Conservation (phyloP, 2,888 invertebrate genomes). For the Ennomos erosarius region DNA sequence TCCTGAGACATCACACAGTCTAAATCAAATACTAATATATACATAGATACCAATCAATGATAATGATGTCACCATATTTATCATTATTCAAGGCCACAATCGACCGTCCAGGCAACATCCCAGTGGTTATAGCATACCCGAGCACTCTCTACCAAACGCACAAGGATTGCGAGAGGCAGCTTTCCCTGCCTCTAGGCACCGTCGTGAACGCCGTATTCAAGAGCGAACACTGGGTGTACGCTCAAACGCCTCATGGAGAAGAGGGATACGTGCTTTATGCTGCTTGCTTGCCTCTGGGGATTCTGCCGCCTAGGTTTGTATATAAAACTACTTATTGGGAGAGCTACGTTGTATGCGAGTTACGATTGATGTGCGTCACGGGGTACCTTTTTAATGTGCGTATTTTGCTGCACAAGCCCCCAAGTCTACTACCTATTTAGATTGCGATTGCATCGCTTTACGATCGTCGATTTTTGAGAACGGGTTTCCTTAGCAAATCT, state of each 20-base stretch:
- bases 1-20: too few relatives aligned
- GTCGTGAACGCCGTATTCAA: conserved; percentile 95
- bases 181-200: conserved; percentile 91
- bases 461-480: too few relatives aligned
- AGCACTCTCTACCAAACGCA: conserved; percentile 91
- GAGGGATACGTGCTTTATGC: conserved; percentile 93
- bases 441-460: too few relatives aligned
- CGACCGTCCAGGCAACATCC: conserved; percentile 93
- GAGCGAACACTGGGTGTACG: conserved; percentile 93
- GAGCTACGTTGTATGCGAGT: too few relatives aligned
- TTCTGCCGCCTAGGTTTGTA: conserved; percentile 70
- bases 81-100: conserved; percentile 87
- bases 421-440: too few relatives aligned
- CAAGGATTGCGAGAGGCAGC: conserved; percentile 88
- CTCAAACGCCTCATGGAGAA: conserved; percentile 93
- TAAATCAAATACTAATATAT: too few relatives aligned
- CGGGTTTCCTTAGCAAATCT: too few relatives aligned
- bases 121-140: conserved; percentile 91
- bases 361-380: too few relatives aligned
- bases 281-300: conserved; percentile 91
- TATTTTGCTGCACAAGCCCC: too few relatives aligned
- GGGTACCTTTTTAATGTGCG: too few relatives aligned
- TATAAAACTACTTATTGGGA: too few relatives aligned
- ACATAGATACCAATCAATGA: too few relatives aligned
- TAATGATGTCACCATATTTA: not conserved